Evolutionary conservation across 2,113 vertebrate species (phyloP).

Genomic region (Gobio gobio): DNA sequence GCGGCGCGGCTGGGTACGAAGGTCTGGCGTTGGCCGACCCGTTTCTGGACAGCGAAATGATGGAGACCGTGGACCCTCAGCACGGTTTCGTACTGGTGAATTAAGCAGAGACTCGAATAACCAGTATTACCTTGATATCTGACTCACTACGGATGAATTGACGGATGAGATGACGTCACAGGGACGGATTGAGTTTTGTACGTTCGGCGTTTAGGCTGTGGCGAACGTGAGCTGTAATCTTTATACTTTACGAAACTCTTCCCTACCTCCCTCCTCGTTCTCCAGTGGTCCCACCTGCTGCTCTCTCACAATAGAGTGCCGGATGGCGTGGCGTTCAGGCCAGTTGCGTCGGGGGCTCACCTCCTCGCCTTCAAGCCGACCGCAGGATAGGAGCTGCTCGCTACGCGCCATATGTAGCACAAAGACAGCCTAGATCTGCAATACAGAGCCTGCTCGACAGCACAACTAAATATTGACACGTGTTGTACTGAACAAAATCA

Average conservation of each 20-base stretch:
- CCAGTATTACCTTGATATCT: constrained; percentile 70
- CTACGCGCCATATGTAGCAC: constrained; percentile 31
- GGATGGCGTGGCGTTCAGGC: not conserved
- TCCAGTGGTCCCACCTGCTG: constrained; percentile 62
- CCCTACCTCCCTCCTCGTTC: constrained; percentile 67
- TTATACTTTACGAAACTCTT: constrained; percentile 63
- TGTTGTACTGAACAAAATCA: constrained; percentile 66
- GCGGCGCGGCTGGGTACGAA: constrained; percentile 71
- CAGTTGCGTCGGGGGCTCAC: not conserved
- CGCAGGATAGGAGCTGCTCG: constrained; percentile 40
- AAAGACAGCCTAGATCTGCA: constrained; percentile 39
- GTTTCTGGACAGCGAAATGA: constrained; percentile 95
- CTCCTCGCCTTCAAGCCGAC: constrained; percentile 11
- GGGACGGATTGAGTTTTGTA: constrained; percentile 64
- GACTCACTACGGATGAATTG: constrained; percentile 50
- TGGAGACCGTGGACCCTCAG: constrained; percentile 96
- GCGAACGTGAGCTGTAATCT: constrained; percentile 59
- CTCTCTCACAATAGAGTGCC: constrained; percentile 34
- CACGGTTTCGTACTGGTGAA: constrained; percentile 96
- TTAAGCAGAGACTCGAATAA: constrained; percentile 65
- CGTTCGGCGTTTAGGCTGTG: constrained; percentile 66
- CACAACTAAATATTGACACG: constrained; percentile 65
- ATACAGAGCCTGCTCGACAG: constrained; percentile 63
- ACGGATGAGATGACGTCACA: constrained; percentile 47
- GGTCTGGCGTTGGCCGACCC: constrained; percentile 77